Percentiles rank a stretch among this genome's conserved stretches.
phyloP scores from a whole-genome alignment of 1,140 invertebrate genomes.

The Whitmania pigra region DNA sequence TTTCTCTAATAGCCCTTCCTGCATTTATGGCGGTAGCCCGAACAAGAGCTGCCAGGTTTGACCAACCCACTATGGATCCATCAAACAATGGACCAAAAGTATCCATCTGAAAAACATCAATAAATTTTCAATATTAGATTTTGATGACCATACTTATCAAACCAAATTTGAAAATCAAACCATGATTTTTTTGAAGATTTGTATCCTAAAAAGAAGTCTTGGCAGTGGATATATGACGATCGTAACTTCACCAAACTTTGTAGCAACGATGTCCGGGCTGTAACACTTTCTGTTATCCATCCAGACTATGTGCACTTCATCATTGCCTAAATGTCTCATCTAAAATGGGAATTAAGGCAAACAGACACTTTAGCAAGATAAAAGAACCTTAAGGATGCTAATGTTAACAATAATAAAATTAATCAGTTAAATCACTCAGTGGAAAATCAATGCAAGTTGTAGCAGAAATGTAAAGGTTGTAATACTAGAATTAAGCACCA shows the following conservation, averaged over 20 bases:
- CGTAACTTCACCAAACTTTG: constrained; percentile 91
- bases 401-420: neutral
- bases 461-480: no score
- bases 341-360: constrained; percentile 33
- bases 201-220: constrained; percentile 61
- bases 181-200: constrained; percentile 63
- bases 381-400: neutral
- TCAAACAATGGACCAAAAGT: constrained; percentile 86
- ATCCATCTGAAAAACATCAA: neutral
- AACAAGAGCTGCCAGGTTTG: constrained; percentile 65
- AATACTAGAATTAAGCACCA: no score
- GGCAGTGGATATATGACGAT: constrained; percentile 76
- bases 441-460: no score
- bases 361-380: no score
- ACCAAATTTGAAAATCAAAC: constrained; percentile 39
- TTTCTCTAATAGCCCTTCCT: constrained; percentile 69
- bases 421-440: no score
- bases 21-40: constrained; percentile 74
- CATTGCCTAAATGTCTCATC: constrained; percentile 83
- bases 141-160: neutral
- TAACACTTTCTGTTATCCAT: constrained; percentile 85
- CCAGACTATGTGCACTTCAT: constrained; percentile 96
- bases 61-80: constrained; percentile 68
- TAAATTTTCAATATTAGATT: no score
- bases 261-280: constrained; percentile 80